Conservation (phyloP, 2,113 vertebrate species). For the Bubo blakistoni region DNA sequence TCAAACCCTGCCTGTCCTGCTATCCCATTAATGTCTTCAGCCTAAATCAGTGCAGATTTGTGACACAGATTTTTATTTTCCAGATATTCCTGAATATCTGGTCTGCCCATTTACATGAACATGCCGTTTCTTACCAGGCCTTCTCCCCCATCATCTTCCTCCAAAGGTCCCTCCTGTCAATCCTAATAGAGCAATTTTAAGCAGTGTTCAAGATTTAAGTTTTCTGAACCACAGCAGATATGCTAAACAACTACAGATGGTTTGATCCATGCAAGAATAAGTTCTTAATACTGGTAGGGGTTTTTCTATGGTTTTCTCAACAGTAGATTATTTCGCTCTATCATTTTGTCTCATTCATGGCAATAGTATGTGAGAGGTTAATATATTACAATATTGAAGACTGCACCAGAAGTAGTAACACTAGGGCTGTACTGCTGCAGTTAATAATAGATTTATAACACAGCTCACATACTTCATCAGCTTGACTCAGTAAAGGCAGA, state of each 20-base stretch:
- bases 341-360: not conserved
- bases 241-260: not conserved
- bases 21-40: not conserved
- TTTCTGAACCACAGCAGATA: not conserved
- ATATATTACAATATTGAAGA: not conserved
- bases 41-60: not conserved
- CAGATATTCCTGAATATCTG: not conserved
- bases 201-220: not conserved
- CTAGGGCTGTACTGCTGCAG: not conserved
- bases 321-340: not conserved
- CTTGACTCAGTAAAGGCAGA: not conserved
- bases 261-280: not conserved
- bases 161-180: not conserved
- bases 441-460: not conserved
- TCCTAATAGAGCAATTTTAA: not conserved
- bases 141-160: not conserved
- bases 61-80: not conserved
- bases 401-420: not conserved
- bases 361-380: not conserved
- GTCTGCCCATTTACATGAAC: not conserved
- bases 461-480: not conserved
- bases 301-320: not conserved
- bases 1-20: not conserved
- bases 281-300: not conserved
- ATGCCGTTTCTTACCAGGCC: not conserved